phyloP scores from a whole-genome alignment of 1,140 invertebrate species.

The Odontomachus brunneus region DNA sequence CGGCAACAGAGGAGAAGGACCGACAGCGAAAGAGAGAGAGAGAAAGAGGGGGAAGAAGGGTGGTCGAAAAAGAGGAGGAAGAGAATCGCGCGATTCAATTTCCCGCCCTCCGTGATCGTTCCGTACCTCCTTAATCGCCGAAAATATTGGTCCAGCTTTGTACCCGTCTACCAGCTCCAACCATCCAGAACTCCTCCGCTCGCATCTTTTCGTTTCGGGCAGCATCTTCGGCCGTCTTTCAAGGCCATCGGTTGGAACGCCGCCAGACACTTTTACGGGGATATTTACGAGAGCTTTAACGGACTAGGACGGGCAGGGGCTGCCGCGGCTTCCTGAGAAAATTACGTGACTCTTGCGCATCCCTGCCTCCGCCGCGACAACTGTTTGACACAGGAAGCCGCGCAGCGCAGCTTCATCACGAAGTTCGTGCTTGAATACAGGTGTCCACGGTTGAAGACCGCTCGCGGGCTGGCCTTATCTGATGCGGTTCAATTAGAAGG shows the following conservation, averaged over 20 bases:
- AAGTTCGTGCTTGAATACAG: constrained; percentile 37
- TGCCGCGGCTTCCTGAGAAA: constrained; percentile 68
- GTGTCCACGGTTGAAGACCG: constrained; percentile 41
- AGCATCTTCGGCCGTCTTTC: constrained; percentile 45
- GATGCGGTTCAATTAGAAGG: constrained; percentile 42
- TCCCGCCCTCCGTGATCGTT: constrained; percentile 32
- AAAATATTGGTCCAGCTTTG: constrained; percentile 77
- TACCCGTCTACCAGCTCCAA: background rate
- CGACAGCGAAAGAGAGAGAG: background rate
- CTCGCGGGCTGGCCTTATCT: constrained; percentile 28
- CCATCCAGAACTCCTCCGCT: constrained; percentile 9
- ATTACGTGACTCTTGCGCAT: constrained; percentile 78
- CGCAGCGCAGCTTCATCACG: background rate
- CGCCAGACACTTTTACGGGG: constrained; percentile 76
- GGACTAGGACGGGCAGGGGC: constrained; percentile 13
- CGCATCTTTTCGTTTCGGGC: constrained; percentile 48
- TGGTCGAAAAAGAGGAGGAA: background rate
- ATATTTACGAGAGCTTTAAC: constrained; percentile 72
- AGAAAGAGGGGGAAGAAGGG: background rate
- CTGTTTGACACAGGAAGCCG: constrained; percentile 16
- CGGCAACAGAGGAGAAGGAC: constrained; percentile 31
- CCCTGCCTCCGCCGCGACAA: constrained; percentile 19
- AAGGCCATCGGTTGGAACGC: constrained; percentile 67
- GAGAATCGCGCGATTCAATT: constrained; percentile 77
- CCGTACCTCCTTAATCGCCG: constrained; percentile 76